Base-by-base conservation (phyloP, 2,113 vertebrate genomes). In the Gymnobelideus leadbeateri region DNA sequence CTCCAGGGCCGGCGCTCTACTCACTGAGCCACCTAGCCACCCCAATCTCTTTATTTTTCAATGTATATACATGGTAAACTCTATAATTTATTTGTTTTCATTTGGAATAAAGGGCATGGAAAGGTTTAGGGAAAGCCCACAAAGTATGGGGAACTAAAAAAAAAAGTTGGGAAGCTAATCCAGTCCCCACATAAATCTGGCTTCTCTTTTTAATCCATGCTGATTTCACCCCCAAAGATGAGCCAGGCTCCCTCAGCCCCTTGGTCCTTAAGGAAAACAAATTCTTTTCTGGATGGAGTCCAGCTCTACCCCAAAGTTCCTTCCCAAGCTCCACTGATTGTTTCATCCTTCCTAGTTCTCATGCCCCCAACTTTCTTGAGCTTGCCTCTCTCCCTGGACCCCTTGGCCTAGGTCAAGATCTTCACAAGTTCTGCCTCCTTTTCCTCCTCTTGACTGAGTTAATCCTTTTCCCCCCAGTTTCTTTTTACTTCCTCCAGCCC, bases 231-330 rank as follows among this genome's bases (percentile, higher is more conserved):
- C 52, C 91, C 57, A 84, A 43, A 43, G 89, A 95, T 53, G 51
- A 52, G 61, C 50, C 90, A 51, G 43, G 12, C 90, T 90, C 16
- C 91, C 91, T 4, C 46, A 16, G 89, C 51, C 24, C 92, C 37
- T 50, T 26, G 24, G 89, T 93, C 89, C 50, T 94, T 93, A 93
- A 77, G 93, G 49, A 61, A 93, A 95, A 96, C 47, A 51, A 93
- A 68, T 92, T 95, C 61, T 68, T 95, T 96, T 52, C 93, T 95
- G 93, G 89, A 94, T 95, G 92, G 94, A 24, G 51, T 96, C 91
- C 91, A 89, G 8, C 26, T 55, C 91, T 91, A 5, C 92, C 77
- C 51, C 95, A 51, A 77, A 68, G 52, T 94, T 94, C 84, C 95
- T 84, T 47, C 90, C 53, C 23, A 6, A 92, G 91, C 89, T 95